Base-by-base conservation (phyloP, 1,140 invertebrate genomes). In the Drosophila malerkotliana region DNA sequence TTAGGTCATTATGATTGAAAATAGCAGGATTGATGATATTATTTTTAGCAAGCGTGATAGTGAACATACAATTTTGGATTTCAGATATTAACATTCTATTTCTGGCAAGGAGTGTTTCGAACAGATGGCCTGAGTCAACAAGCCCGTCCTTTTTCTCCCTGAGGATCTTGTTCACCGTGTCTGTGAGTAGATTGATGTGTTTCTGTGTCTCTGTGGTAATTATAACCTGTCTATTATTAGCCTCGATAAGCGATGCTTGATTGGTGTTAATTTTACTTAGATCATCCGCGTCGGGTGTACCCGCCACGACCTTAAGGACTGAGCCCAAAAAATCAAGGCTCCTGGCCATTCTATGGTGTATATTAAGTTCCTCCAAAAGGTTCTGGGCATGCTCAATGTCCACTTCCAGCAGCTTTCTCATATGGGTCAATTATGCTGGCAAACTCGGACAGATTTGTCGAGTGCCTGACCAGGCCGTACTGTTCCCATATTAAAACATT, bases 401-500 rank as follows among this genome's bases (percentile, higher is more conserved):
- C 0, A 49, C 24, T 26, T 49, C 47, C 24, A 28, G 24, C 5
- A 26, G n/a, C 24, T 49, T 49, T 12, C 12, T 26, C 24, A 49
- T 28, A n/a, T 49, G 47, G 10, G 12, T 48, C 30, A 48, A 64
- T 49, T 9, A 37, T 49, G 3, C 12, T 28, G 10, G 18, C 10
- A 7, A 64, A 56, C 4, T 64, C 44, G 2, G 39, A n/a, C 18
- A 56, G n/a, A 30, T 56, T 63, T 3, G 21, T 63, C 26, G 30
- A 63, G 28, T 48, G 52, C 26, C 51, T 54, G 1, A 45, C 32
- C 10, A 3, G 37, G 37, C 21, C 30, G 5, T 37, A n/a, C 21
- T 30, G 48, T 21, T 61, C 48, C 59, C 48, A 61, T 7, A 41
- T 37, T 21, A 44, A 21, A 1, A 59, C 55, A 6, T 47, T 9